phyloP scores from a whole-genome alignment of 2,113 vertebrate species.

The Planiliza haematocheilus region DNA sequence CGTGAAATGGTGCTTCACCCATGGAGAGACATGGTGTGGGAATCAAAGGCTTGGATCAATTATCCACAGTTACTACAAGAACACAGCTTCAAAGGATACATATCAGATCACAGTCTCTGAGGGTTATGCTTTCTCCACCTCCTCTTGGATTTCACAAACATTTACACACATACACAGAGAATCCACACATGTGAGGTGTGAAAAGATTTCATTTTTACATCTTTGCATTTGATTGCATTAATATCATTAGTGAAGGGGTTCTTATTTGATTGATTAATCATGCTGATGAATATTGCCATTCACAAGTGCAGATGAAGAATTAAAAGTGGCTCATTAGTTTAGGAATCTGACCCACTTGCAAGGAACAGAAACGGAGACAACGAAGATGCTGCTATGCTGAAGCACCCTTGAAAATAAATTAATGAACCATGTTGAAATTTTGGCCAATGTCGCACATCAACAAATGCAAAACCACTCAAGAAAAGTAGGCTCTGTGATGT shows the following conservation, averaged over 20 bases:
- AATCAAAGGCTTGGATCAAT: conserved; percentile 77
- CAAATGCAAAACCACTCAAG: background rate
- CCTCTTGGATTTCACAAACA: conserved; percentile 63
- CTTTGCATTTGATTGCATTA: conserved; percentile 14
- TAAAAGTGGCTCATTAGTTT: conserved; percentile 48
- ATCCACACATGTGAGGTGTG: conserved; percentile 8
- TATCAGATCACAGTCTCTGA: conserved; percentile 68
- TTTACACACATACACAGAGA: conserved; percentile 29
- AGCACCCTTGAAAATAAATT: conserved; percentile 32
- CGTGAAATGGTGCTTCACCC: conserved; percentile 48
- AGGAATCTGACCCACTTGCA: conserved; percentile 63
- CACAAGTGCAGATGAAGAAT: conserved; percentile 14
- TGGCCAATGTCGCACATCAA: conserved; percentile 4
- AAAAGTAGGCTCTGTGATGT: background rate
- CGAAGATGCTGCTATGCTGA: background rate
- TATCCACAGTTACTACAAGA: conserved; percentile 76
- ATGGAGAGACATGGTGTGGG: conserved; percentile 42
- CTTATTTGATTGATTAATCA: conserved; percentile 58
- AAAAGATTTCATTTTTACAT: conserved; percentile 41
- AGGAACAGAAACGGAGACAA: conserved; percentile 5
- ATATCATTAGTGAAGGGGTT: conserved; percentile 30
- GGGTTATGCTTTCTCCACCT: conserved; percentile 67
- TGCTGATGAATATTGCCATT: conserved; percentile 34
- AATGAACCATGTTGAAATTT: conserved; percentile 38
- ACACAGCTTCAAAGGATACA: conserved; percentile 73